phyloP scores from a whole-genome alignment of 2,113 vertebrate species.

The Cyanoderma ruficeps region DNA sequence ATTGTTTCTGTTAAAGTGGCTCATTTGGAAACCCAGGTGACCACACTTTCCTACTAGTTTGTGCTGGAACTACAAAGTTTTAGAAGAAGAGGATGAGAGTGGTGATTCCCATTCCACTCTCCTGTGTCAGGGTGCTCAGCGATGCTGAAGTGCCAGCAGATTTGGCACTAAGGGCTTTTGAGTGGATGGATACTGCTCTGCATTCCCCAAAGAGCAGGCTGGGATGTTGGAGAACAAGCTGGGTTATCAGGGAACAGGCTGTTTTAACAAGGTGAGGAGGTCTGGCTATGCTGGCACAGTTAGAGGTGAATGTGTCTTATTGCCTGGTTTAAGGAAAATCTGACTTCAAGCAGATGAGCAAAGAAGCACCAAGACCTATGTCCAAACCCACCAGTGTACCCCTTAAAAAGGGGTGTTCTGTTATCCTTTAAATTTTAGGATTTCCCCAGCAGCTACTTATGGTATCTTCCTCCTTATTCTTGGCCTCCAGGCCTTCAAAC shows the following conservation, averaged over 20 bases:
- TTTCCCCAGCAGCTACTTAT: not conserved
- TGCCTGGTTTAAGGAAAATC: not conserved
- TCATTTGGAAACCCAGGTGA: not conserved
- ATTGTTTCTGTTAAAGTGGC: not conserved
- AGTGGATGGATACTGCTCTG: not conserved
- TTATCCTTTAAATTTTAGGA: not conserved
- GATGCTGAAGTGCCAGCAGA: not conserved
- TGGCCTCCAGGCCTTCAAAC: not conserved
- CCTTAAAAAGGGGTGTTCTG: not conserved
- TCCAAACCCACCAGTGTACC: not conserved
- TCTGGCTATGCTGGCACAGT: not conserved
- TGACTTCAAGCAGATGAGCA: not conserved
- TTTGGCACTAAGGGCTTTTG: not conserved
- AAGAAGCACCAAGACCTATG: not conserved
- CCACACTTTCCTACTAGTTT: not conserved
- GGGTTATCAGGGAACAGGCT: not conserved
- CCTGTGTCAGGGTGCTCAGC: not conserved
- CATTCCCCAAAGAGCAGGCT: not conserved
- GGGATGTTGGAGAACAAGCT: not conserved
- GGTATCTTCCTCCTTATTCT: not conserved
- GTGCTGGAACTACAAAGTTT: rapidly evolving
- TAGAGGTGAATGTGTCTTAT: not conserved
- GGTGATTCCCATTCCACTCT: not conserved
- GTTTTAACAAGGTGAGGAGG: not conserved
- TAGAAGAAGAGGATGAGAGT: not conserved